Base-by-base conservation (phyloP, 2,888 invertebrate species). In the Tryphoninae sp. region DNA sequence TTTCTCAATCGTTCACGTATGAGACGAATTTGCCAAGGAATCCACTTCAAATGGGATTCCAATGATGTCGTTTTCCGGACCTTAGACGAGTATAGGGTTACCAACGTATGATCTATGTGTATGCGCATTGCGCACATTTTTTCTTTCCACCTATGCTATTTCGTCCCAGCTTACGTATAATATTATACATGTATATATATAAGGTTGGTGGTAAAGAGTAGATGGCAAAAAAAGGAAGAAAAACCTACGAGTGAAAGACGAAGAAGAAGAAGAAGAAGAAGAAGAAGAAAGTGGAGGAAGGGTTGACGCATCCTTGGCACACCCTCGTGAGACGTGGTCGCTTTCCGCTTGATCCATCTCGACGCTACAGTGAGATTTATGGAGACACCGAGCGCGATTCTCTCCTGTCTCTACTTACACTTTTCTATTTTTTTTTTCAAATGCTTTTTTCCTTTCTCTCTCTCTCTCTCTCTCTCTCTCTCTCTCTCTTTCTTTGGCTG, bases 331-430 rank as follows among this genome's bases (percentile, higher is more conserved):
- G 87, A 91, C 89, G 88, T 90, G 90, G 89, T 90, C 89, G 89
- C 90, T 90, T 88, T 88, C 86, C 65, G 85, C 87, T 85, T 90
- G 91, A 91, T 91, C 91, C 91, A 89, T 91, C 91, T 90, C 87
- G 88, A 89, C 90, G 89, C 89, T 90, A 90, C 89, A 90, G 89
- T 89, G 89, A 91, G 91, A 92, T 92, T 91, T 91, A 92, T 92
- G 91, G 89, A 90, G 89, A 89, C 86, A 86, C 85, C 82, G 85
- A 85, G 83, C 84, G 78, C 76, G 86, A 82, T 84, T 84, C 86
- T 82, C 75, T 67, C 67, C 75, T 61, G 51, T 67, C 53, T 73
- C 67, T 74, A 22, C 73, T 59, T 26, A 67, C 72, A 59, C 72
- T 61, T 67, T 73, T 26, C 55, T n/a, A 23, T 49, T 61, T 26